Conservation (phyloP, 92 coral and sea anemone species). For the Palythoa grandiflora region DNA sequence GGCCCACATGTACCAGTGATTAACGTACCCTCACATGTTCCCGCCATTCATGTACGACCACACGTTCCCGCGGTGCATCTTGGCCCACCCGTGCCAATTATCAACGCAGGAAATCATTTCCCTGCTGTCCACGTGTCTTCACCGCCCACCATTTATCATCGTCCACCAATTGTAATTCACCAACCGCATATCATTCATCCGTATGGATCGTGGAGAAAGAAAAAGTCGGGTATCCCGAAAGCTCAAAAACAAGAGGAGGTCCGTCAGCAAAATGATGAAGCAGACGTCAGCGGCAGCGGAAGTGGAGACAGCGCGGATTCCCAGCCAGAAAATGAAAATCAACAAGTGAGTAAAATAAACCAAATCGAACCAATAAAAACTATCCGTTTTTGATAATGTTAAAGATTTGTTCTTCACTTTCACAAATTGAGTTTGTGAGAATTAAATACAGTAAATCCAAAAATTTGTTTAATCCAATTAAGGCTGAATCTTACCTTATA, state of each 20-base stretch:
- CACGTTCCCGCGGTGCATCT: conserved; percentile 99
- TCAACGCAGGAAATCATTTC: conserved; percentile 99
- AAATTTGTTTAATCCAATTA: neutral
- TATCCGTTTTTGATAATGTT: no score
- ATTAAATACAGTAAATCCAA: no score
- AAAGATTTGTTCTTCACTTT: no score
- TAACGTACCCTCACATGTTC: conserved; percentile 99
- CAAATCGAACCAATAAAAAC: neutral
- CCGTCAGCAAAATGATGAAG: conserved; percentile 42
- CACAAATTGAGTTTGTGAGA: no score
- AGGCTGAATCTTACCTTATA: neutral
- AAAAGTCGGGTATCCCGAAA: conserved; percentile 78
- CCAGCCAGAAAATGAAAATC: neutral
- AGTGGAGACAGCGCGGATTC: conserved; percentile 34
- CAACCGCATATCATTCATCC: conserved; percentile 99
- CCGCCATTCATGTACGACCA: conserved; percentile 99
- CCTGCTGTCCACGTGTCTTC: conserved; percentile 99
- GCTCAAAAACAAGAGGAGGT: conserved; percentile 29
- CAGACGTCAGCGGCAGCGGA: conserved; percentile 28
- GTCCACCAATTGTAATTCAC: conserved; percentile 99
- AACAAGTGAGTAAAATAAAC: conserved; percentile 4
- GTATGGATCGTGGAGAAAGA: conserved; percentile 85
- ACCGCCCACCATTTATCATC: conserved; percentile 99
- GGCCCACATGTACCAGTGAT: conserved; percentile 99
- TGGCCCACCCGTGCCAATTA: conserved; percentile 98